Percentiles rank a stretch among this genome's conserved stretches.
Evolutionary conservation across 2,888 invertebrate genomes (phyloP).

Genomic region (Colletes collaris): DNA sequence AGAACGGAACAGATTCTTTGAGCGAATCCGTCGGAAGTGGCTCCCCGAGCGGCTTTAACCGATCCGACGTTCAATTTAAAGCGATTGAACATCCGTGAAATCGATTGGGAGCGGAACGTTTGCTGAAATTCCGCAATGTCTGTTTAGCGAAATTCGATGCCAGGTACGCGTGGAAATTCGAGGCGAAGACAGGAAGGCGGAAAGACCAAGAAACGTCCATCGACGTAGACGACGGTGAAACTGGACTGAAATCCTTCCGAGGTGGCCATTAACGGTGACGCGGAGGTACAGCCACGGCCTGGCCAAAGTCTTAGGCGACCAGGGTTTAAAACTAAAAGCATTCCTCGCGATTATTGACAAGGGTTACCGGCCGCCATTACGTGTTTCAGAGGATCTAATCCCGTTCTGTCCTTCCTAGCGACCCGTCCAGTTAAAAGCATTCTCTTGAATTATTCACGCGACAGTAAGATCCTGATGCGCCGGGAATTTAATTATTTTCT

Average conservation of each 20-base stretch:
- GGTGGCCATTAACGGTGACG: slow-evolving; percentile 64
- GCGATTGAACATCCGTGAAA: slow-evolving; percentile 1
- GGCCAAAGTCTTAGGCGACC: slow-evolving; percentile 40
- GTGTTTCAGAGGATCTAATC: slow-evolving; percentile 49
- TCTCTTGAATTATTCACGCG: slow-evolving; percentile 67
- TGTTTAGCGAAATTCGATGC: slow-evolving; percentile 4
- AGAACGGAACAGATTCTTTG: slow-evolving; percentile 36
- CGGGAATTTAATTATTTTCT: slow-evolving; percentile 52
- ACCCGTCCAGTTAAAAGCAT: slow-evolving; percentile 63
- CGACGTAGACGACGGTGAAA: slow-evolving; percentile 54
- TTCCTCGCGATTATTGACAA: slow-evolving; percentile 72
- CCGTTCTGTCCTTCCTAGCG: slow-evolving; percentile 40
- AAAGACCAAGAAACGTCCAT: slow-evolving; percentile 30
- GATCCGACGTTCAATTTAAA: slow-evolving; percentile 28
- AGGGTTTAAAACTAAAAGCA: slow-evolving; percentile 69
- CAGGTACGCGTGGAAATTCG: slow-evolving; percentile 18
- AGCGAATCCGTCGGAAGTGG: neutral
- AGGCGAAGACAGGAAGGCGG: slow-evolving; percentile 9
- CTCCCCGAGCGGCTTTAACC: neutral
- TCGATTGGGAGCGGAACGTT: slow-evolving; percentile 6
- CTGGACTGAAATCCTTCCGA: slow-evolving; percentile 45
- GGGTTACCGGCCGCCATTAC: slow-evolving; percentile 65
- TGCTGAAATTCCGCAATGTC: neutral
- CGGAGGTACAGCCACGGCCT: slow-evolving; percentile 29
- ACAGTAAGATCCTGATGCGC: slow-evolving; percentile 45